Evolutionary conservation across 2,113 vertebrate genomes (phyloP).

Genomic region (Petaurus breviceps): DNA sequence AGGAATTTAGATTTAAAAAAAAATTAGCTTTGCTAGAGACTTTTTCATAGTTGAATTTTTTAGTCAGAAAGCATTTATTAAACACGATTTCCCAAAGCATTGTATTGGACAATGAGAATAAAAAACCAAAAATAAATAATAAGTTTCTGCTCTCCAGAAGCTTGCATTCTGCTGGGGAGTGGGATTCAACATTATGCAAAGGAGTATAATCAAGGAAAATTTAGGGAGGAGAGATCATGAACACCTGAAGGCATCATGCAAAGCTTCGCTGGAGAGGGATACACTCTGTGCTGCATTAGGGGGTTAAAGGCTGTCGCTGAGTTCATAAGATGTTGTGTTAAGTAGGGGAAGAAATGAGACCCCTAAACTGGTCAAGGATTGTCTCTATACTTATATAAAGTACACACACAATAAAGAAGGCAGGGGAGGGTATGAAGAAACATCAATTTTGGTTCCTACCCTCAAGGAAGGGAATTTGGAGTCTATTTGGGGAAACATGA

Average conservation of each 20-base stretch:
- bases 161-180: not conserved
- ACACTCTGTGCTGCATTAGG: not conserved
- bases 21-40: not conserved
- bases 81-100: not conserved
- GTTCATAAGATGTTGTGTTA: not conserved
- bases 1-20: not conserved
- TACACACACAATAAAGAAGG: not conserved
- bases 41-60: not conserved
- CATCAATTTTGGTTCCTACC: not conserved
- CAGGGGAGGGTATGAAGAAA: not conserved
- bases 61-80: not conserved
- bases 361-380: not conserved
- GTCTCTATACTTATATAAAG: not conserved
- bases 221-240: not conserved
- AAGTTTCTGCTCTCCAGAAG: not conserved
- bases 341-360: not conserved
- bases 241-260: not conserved
- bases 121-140: not conserved
- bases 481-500: not conserved
- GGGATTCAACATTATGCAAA: not conserved
- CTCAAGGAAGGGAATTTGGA: not conserved
- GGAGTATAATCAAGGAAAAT: not conserved
- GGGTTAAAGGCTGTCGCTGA: not conserved
- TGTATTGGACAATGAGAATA: not conserved
- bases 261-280: not conserved